These are phyloP conservation scores for Eurois occulta DNA, from an alignment of 2,888 invertebrate species.

Conservation along the genomic window DNA sequence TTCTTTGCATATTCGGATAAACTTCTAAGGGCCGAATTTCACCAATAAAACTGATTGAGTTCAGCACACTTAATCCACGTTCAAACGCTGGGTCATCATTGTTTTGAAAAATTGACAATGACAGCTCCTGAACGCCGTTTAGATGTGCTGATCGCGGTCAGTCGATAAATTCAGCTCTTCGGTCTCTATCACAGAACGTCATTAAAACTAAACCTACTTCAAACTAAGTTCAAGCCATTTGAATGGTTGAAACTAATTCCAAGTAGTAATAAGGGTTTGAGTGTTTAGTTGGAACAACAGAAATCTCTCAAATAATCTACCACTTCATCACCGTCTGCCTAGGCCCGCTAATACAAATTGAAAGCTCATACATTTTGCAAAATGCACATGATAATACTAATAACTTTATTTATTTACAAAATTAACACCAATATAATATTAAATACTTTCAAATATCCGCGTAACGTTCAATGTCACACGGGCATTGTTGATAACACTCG, in stretches of 20 bases:
- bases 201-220: neutral
- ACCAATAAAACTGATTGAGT: neutral
- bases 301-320: conserved; percentile 35
- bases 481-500: conserved; percentile 30
- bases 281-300: neutral
- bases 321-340: conserved; percentile 37
- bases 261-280: neutral
- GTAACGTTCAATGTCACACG: conserved; percentile 8
- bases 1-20: neutral
- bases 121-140: neutral
- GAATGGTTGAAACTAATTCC: neutral
- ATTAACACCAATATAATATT: conserved; percentile 57
- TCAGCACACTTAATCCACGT: neutral
- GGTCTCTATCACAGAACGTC: neutral
- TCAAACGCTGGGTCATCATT: neutral
- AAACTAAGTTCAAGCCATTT: neutral
- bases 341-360: conserved; percentile 66
- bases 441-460: conserved; percentile 31
- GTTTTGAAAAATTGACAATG: neutral
- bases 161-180: neutral
- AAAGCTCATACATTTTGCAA: conserved; percentile 78
- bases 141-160: neutral
- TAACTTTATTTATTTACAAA: conserved; percentile 67
- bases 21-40: neutral
- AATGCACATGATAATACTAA: conserved; percentile 72